These are phyloP conservation scores for Prinia subflava DNA, from an alignment of 2,113 vertebrate genomes.

Conservation along the genomic window DNA sequence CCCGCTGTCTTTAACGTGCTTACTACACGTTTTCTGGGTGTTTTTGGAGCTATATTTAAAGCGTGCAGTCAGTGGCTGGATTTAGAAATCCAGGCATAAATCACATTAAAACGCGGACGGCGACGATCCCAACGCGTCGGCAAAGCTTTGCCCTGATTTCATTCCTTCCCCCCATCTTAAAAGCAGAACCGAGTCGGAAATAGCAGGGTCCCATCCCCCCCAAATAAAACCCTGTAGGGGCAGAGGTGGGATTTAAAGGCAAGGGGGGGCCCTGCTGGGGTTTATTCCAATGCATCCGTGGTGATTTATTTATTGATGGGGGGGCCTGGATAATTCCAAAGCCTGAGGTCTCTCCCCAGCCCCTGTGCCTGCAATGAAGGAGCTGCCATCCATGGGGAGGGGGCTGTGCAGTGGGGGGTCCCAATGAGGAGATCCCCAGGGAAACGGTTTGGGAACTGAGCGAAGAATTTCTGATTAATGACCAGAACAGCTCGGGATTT, in stretches of 20 bases:
- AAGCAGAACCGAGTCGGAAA: background rate
- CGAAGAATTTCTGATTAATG: slow-evolving; percentile 9
- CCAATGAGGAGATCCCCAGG: background rate
- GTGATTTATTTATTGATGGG: background rate
- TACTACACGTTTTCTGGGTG: background rate
- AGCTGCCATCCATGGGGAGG: background rate
- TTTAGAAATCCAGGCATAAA: slow-evolving; percentile 34
- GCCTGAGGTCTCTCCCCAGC: background rate
- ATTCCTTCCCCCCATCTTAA: background rate
- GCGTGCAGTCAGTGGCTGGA: background rate
- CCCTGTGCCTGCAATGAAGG: background rate
- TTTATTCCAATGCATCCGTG: background rate
- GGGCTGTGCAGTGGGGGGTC: background rate
- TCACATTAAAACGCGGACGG: background rate
- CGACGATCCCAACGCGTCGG: background rate
- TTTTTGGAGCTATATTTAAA: slow-evolving; percentile 29
- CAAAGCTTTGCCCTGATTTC: background rate
- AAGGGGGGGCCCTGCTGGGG: background rate
- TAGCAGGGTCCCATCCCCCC: background rate
- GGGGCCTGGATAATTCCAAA: background rate
- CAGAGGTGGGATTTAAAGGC: background rate
- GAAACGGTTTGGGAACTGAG: slow-evolving; percentile 4
- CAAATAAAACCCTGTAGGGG: background rate
- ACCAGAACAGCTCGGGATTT: background rate
- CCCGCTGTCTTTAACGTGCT: background rate